phyloP scores from a whole-genome alignment of 2,888 invertebrate species.

The Melanostoma mellinum region DNA sequence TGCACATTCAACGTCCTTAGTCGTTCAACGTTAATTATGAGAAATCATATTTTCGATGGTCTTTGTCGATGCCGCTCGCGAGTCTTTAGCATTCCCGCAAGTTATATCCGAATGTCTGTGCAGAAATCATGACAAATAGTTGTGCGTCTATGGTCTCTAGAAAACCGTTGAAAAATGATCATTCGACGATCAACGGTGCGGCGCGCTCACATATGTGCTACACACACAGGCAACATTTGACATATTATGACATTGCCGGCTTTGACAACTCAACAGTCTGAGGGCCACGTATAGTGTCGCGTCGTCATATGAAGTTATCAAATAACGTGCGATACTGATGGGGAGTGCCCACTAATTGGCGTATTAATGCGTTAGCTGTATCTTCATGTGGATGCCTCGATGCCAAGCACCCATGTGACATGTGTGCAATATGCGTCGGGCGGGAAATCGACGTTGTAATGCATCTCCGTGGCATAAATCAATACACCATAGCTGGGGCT shows the following conservation, averaged over 20 bases:
- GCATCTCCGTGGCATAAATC: constrained; percentile 64
- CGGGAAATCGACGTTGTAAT: constrained; percentile 58
- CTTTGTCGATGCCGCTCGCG: constrained; percentile 55
- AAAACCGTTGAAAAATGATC: constrained; percentile 64
- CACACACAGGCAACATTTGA: constrained; percentile 45
- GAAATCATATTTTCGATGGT: constrained; percentile 55
- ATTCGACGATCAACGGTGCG: constrained; percentile 43
- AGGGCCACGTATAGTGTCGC: background rate
- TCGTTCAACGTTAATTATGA: constrained; percentile 62
- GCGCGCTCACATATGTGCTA: constrained; percentile 44
- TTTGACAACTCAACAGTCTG: constrained; percentile 70
- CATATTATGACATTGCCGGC: constrained; percentile 63
- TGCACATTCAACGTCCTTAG: constrained; percentile 28
- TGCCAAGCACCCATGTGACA: constrained; percentile 69
- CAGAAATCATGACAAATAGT: constrained; percentile 65
- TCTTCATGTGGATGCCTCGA: constrained; percentile 40
- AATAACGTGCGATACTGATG: constrained; percentile 66
- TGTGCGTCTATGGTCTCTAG: constrained; percentile 43
- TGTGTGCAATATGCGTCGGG: constrained; percentile 33
- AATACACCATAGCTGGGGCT: constrained; percentile 45
- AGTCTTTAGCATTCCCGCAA: background rate
- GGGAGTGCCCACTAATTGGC: constrained; percentile 72
- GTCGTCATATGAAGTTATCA: constrained; percentile 64
- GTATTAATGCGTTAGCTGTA: constrained; percentile 70
- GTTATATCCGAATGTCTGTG: constrained; percentile 28